Evolutionary conservation across 2,797 vertebrate species (phyloP), one percentile per base, ranked within the genome.

Genomic region (Bradypus variegatus): DNA sequence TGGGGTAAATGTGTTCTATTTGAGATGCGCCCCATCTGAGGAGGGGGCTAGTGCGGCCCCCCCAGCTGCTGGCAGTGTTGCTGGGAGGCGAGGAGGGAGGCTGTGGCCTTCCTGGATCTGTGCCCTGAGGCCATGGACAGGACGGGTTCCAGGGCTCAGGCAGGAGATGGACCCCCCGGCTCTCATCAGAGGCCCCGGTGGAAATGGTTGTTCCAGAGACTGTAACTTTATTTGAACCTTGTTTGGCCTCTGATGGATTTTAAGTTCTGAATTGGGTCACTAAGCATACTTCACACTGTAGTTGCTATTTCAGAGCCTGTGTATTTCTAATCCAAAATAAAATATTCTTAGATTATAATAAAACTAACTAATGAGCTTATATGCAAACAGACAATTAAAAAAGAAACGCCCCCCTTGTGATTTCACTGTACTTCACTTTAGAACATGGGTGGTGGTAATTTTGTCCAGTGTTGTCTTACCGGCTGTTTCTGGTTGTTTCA

Each of bases 11-110:
- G 12, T 1, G 8, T 33, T 1, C 6, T 72, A 25, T 12, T 36
- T 3, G 23, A 21, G 73, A 27, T 10, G 82, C 45, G 55, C 70
- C 70, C 70, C 27, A 19, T 38, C 82, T 29, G 4, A 60, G 78
- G n/a, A 12, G 33, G 41, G 69, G 36, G 2, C 10, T 50, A 3
- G 9, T 0, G 3, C n/a, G 2, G 41, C 29, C 1, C 5, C 5
- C 65, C 27, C 58, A 29, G n/a, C 12, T 18, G 27, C 38, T 27
- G 82, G 29, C 0, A 16, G 14, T 25, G 53, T 15, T 53, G 53
- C 53, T 53, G 53, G 7, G 25, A 31, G 60, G 12, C 5, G 0
- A 15, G 38, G 33, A 29, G 9, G 62, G n/a, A 62, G 53, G 53
- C 53, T 4, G 53, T 15, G 13, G 53, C 53, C 41, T 45, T 45